These are phyloP conservation scores for Caenorhabditis zanzibari DNA, from an alignment of 2,888 invertebrate species.

Conservation along the genomic window DNA sequence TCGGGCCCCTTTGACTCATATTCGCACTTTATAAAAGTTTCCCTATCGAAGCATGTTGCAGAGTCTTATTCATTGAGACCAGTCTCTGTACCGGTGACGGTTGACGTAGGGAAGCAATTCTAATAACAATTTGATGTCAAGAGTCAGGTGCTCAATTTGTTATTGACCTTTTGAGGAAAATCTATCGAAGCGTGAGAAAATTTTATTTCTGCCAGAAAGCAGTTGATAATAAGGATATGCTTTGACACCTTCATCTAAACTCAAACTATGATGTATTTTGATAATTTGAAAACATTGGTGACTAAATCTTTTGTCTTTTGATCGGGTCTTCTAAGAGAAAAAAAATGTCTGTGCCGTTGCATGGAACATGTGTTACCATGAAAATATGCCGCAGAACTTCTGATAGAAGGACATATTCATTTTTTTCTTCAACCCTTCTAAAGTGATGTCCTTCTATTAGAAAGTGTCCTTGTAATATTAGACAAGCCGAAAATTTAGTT, in stretches of 20 bases:
- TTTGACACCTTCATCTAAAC: not conserved
- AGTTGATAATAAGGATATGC: not conserved
- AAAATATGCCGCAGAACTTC: no score
- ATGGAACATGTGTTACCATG: no score
- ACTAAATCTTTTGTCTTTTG: not conserved
- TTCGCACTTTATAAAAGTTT: slow-evolving; percentile 13
- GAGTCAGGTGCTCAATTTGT: not conserved
- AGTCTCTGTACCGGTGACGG: no score
- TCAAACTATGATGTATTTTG: not conserved
- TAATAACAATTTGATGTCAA: not conserved
- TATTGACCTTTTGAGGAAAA: not conserved
- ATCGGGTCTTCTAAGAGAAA: no score
- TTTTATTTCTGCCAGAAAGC: not conserved
- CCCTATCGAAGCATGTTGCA: slow-evolving; percentile 7
- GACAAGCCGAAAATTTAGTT: no score
- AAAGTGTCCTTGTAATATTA: no score
- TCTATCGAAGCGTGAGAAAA: not conserved
- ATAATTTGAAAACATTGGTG: not conserved
- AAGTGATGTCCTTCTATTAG: no score
- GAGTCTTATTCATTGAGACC: no score
- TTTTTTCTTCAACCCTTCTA: no score
- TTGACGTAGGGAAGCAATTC: not conserved
- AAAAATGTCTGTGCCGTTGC: no score
- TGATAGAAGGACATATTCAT: no score
- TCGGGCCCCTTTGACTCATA: slow-evolving; percentile 25